Percentiles rank a stretch among this genome's conserved stretches.
phyloP scores from a whole-genome alignment of 2,113 vertebrate species.

The Pelodiscus sinensis region DNA sequence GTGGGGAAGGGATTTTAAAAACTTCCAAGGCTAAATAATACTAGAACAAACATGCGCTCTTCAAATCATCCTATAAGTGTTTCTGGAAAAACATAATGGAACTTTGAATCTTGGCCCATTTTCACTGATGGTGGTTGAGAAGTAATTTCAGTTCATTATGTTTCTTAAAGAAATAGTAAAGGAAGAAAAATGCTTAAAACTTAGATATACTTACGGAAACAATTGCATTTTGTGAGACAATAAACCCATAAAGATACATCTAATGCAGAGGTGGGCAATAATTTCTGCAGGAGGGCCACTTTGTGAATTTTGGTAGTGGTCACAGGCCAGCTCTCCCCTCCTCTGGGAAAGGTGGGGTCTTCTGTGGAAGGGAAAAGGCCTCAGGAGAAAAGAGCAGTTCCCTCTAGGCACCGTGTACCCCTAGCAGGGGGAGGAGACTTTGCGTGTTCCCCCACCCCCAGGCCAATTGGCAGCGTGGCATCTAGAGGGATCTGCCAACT shows the following conservation, averaged over 20 bases:
- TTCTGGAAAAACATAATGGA: not conserved
- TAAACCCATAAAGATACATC: not conserved
- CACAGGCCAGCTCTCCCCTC: no score
- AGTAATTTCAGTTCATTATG: not conserved
- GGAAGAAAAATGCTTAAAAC: not conserved
- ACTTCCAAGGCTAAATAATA: not conserved
- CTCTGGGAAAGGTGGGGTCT: no score
- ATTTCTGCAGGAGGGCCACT: no score
- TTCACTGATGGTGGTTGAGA: not conserved
- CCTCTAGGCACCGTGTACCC: no score
- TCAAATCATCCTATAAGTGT: not conserved
- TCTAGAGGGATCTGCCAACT: no score
- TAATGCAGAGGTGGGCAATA: not conserved
- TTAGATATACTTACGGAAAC: not conserved
- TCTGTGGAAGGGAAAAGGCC: no score
- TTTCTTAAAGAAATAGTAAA: not conserved
- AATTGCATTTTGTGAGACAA: not conserved
- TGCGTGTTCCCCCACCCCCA: no score
- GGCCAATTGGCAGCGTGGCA: no score
- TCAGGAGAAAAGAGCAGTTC: no score
- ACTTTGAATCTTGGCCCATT: not conserved
- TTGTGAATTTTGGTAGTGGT: no score
- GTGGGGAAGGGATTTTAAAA: not conserved
- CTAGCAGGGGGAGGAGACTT: no score
- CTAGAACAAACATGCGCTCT: not conserved